Evolutionary conservation across 2,113 vertebrate species (phyloP).

Genomic region (Psephotus haematonotus): DNA sequence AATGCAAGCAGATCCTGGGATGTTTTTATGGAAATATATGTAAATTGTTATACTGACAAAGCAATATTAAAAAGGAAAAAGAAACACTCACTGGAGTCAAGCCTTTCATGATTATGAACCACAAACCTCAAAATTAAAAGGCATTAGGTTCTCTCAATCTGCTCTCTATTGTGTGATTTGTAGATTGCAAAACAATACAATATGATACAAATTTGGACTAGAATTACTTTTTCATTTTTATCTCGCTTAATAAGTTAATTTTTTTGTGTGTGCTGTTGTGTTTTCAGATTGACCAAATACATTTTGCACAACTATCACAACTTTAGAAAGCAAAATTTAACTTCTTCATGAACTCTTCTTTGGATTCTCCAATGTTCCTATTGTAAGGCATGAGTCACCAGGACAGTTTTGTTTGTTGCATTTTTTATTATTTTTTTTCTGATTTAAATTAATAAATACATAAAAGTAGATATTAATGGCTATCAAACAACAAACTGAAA

Average conservation of each 20-base stretch:
- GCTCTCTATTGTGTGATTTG: neutral
- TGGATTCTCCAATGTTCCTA: neutral
- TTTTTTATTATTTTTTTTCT: neutral
- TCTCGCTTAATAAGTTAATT: neutral
- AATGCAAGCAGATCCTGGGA: neutral
- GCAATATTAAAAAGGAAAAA: neutral
- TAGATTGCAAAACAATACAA: neutral
- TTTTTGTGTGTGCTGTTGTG: rapidly evolving
- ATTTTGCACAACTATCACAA: neutral
- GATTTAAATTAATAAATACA: neutral
- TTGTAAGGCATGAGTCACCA: neutral
- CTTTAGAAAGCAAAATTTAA: neutral
- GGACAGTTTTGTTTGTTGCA: neutral
- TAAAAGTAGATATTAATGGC: neutral
- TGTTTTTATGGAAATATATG: neutral
- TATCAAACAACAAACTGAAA: neutral
- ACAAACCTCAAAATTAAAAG: neutral
- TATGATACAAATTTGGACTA: neutral
- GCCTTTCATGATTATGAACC: neutral
- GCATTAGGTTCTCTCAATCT: neutral
- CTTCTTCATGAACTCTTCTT: neutral
- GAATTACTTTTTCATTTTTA: neutral
- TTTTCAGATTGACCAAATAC: neutral
- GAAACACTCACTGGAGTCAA: rapidly evolving
- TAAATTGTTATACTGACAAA: neutral